These are phyloP conservation scores for Oceanites oceanicus DNA, from an alignment of 2,113 vertebrate genomes.

Conservation along the genomic window DNA sequence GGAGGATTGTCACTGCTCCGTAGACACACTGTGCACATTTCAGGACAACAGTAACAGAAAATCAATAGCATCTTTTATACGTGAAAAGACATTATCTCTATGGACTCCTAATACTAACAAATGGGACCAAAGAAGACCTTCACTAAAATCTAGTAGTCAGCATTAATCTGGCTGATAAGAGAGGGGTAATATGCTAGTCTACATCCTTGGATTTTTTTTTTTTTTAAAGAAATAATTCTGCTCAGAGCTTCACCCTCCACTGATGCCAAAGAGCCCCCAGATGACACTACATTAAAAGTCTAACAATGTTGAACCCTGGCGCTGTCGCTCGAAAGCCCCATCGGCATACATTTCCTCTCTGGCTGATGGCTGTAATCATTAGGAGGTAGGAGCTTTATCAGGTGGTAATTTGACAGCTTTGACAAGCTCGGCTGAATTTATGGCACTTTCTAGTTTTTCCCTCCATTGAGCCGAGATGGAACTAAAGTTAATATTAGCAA, in stretches of 20 bases:
- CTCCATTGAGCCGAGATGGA: conserved; percentile 40
- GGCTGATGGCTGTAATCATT: not conserved
- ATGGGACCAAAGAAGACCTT: conserved; percentile 4
- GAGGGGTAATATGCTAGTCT: not conserved
- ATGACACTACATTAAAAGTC: not conserved
- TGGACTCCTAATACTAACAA: conserved; percentile 45
- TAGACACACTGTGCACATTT: conserved; percentile 52
- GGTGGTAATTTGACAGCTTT: not conserved
- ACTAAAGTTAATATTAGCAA: conserved; percentile 61
- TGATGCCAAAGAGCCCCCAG: not conserved
- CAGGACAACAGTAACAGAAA: conserved; percentile 71
- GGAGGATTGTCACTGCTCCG: conserved; percentile 67
- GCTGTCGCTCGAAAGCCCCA: not conserved
- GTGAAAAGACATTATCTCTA: conserved; percentile 68
- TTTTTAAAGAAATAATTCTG: not conserved
- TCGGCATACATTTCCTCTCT: not conserved
- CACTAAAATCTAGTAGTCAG: conserved; percentile 20
- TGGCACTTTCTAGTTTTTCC: conserved; percentile 46
- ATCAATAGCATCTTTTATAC: conserved; percentile 75
- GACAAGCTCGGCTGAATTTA: conserved; percentile 24
- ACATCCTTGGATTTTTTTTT: not conserved
- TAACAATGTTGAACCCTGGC: not conserved
- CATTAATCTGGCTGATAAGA: conserved; percentile 38
- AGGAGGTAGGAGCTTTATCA: conserved; percentile 31
- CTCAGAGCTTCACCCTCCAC: not conserved